phyloP scores from a whole-genome alignment of 2,797 vertebrate genomes.

The Ciconia nigra region DNA sequence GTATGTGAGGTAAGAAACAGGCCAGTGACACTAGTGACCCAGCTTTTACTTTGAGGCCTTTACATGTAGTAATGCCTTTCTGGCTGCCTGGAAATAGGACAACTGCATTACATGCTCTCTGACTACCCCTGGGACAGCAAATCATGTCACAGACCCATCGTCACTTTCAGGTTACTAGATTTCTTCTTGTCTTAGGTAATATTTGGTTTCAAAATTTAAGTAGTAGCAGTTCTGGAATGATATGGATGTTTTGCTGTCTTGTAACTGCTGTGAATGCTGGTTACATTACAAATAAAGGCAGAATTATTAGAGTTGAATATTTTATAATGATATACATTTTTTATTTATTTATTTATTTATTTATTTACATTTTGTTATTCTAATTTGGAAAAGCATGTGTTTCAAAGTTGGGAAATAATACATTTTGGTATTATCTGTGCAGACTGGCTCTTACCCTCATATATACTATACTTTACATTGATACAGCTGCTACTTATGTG shows the following conservation, averaged over 20 bases:
- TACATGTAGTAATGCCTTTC: background rate
- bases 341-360: background rate
- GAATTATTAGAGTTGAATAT: background rate
- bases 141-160: background rate
- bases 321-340: background rate
- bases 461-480: background rate
- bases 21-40: background rate
- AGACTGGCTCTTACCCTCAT: background rate
- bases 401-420: background rate
- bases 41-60: background rate
- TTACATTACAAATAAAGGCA: background rate
- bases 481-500: background rate
- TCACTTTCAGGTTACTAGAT: background rate
- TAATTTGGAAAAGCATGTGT: background rate
- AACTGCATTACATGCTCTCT: background rate
- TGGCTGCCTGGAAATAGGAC: background rate
- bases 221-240: background rate
- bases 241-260: background rate
- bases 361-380: background rate
- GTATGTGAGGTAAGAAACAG: background rate
- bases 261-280: background rate
- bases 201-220: background rate
- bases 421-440: background rate
- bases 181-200: background rate
- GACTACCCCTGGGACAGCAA: background rate